phyloP scores from a whole-genome alignment of 2,888 invertebrate species.

The Phragmatobia fuliginosa region DNA sequence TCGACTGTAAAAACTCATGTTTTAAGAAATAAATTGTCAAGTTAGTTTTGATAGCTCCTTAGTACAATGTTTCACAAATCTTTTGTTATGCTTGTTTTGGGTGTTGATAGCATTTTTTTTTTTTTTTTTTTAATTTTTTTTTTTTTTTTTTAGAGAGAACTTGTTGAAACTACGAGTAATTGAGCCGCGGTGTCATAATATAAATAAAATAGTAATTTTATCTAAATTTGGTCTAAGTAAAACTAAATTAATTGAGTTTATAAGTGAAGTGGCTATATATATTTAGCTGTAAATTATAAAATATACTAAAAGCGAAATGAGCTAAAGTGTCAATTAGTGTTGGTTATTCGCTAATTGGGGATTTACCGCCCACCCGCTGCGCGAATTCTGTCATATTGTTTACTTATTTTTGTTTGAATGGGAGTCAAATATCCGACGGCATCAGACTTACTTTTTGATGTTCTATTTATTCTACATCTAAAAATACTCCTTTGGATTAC shows the following conservation, averaged over 20 bases:
- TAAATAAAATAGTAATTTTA: no score
- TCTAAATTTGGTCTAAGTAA: no score
- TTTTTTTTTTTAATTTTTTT: no score
- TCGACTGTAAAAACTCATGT: conserved; percentile 6
- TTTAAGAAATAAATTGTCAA: not conserved
- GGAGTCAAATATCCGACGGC: not conserved
- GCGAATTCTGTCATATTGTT: not conserved
- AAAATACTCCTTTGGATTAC: no score
- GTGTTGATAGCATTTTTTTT: no score
- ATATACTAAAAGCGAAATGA: not conserved
- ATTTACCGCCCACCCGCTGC: not conserved
- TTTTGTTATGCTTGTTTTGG: not conserved
- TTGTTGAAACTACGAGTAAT: no score
- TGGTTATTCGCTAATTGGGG: conserved; percentile 1
- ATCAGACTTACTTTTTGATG: not conserved
- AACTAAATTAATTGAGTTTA: not conserved
- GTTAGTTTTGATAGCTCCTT: not conserved
- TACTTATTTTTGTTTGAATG: not conserved
- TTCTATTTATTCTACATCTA: no score
- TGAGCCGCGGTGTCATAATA: no score
- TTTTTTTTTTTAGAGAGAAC: no score
- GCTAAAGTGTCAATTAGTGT: not conserved
- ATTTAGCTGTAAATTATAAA: not conserved
- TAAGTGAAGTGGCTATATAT: not conserved
- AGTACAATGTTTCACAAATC: not conserved